Evolutionary conservation across 2,113 vertebrate species (phyloP).

Genomic region (Nannospalax galili): DNA sequence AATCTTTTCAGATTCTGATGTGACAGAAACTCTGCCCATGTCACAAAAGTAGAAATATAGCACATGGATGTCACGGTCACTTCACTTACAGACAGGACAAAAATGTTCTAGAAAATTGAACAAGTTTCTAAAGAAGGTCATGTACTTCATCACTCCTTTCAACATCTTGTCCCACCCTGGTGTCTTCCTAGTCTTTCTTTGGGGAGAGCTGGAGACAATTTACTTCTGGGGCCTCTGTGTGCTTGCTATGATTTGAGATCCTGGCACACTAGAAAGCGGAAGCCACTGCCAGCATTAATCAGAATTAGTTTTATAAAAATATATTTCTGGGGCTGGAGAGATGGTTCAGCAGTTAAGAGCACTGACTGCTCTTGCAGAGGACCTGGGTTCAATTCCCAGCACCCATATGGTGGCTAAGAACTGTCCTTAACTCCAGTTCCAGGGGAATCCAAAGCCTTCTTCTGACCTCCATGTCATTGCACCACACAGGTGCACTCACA

Average conservation of each 20-base stretch:
- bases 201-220: neutral
- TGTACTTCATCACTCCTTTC: neutral
- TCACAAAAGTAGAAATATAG: neutral
- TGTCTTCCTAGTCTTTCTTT: neutral
- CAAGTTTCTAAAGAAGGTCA: neutral
- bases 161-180: neutral
- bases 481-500: no score
- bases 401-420: no score
- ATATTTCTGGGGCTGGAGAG: no score
- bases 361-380: no score
- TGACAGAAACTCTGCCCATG: neutral
- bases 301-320: conserved; percentile 32
- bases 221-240: neutral
- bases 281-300: conserved; percentile 8
- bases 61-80: neutral
- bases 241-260: conserved; percentile 31
- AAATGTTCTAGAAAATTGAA: neutral
- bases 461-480: no score
- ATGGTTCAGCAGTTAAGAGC: no score
- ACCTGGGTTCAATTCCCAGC: no score
- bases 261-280: neutral
- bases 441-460: no score
- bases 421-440: no score
- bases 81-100: neutral
- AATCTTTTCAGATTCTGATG: neutral